phyloP scores from a whole-genome alignment of 2,888 invertebrate species.

The Chalcosyrphus nemorum region DNA sequence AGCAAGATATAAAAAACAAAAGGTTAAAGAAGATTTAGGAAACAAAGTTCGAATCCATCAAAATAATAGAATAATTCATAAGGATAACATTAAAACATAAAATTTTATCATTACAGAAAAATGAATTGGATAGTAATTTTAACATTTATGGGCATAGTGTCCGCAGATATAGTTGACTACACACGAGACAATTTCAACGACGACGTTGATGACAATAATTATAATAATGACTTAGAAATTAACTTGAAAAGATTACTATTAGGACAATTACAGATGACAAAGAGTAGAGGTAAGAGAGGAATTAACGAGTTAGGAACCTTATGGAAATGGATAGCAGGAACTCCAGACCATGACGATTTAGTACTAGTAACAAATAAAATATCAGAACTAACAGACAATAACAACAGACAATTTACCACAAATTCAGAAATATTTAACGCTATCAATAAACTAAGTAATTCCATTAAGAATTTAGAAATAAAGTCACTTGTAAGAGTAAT shows the following conservation, averaged over 20 bases:
- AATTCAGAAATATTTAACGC: background rate
- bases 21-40: slow-evolving; percentile 12
- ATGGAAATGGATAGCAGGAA: slow-evolving; percentile 3
- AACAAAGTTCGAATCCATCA: slow-evolving; percentile 11
- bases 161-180: background rate
- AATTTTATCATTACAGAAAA: background rate
- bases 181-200: background rate
- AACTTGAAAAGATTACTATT: background rate
- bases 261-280: background rate
- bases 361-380: slow-evolving; percentile 4
- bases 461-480: background rate
- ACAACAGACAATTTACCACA: background rate
- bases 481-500: background rate
- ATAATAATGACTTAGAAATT: background rate
- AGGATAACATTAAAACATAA: background rate
- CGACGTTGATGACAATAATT: background rate
- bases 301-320: background rate
- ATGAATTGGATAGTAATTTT: background rate
- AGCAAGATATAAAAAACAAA: slow-evolving; percentile 14
- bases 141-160: background rate
- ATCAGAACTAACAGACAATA: background rate
- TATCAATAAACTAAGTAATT: background rate
- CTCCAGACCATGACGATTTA: slow-evolving; percentile 2
- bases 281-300: background rate
- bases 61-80: background rate